Evolutionary conservation across 2,797 vertebrate species (phyloP).

Genomic region (Crax fasciolata): DNA sequence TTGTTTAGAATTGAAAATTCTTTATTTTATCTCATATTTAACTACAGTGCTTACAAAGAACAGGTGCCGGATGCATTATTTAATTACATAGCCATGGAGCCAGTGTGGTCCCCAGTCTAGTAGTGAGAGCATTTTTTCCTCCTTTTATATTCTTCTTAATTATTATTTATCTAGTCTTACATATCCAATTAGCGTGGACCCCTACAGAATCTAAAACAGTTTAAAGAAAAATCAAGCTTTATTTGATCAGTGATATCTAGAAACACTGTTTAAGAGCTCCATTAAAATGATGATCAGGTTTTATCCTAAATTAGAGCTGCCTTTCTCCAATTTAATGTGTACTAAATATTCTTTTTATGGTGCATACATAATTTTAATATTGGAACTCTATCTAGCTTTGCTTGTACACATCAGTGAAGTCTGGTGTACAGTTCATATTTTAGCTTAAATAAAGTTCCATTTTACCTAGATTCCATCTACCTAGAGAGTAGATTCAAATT

Average conservation of each 20-base stretch:
- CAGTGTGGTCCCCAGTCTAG: not conserved
- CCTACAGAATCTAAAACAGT: not conserved
- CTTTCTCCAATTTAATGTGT: not conserved
- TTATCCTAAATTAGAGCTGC: not conserved
- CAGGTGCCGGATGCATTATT: not conserved
- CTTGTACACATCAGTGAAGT: not conserved
- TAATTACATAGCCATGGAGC: not conserved
- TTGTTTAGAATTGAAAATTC: not conserved
- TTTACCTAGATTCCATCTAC: not conserved
- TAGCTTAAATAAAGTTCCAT: not conserved
- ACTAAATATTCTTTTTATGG: not conserved
- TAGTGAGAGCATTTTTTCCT: not conserved
- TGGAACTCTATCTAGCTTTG: not conserved
- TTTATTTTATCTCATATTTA: not conserved
- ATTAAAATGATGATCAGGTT: not conserved
- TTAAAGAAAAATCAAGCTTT: not conserved
- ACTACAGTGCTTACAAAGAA: not conserved
- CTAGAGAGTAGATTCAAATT: not conserved
- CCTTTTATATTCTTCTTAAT: conserved; percentile 19
- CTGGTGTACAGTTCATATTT: not conserved
- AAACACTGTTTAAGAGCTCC: not conserved
- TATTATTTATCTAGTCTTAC: conserved; percentile 29
- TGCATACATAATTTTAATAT: not conserved
- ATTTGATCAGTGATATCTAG: not conserved
- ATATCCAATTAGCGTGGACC: not conserved